A percentile compares a stretch with the other conserved stretches of the same genome.
Conservation (phyloP, 2,888 invertebrate genomes). For the Drosophila neotestacea region DNA sequence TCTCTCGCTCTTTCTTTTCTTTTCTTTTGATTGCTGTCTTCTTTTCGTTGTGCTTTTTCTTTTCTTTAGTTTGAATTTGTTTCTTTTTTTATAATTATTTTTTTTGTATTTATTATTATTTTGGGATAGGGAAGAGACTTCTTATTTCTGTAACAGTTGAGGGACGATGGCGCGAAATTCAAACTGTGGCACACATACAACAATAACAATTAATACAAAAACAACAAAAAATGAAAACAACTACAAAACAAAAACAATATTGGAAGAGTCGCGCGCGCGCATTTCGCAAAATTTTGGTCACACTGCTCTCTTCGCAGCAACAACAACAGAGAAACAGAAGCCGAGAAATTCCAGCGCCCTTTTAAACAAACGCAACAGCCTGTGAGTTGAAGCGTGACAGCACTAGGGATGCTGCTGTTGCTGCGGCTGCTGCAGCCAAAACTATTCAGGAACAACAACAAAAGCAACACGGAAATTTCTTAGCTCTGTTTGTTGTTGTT, state of each 20-base stretch:
- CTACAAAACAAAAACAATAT: conserved; percentile 30
- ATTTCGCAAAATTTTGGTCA: conserved; percentile 45
- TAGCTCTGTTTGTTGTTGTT: conserved; percentile 22
- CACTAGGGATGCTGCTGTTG: conserved; percentile 50
- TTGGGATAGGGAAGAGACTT: conserved; percentile 13
- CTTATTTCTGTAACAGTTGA: conserved; percentile 23
- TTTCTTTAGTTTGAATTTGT: conserved; percentile 24
- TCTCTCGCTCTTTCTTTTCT: conserved; percentile 17
- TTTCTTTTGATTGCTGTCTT: conserved; percentile 29
- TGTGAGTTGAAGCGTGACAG: too few species aligned
- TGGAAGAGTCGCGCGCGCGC: conserved; percentile 38
- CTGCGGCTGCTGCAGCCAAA: conserved; percentile 51
- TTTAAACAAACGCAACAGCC: conserved; percentile 29
- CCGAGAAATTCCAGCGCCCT: conserved; percentile 65
- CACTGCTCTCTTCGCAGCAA: conserved; percentile 34
- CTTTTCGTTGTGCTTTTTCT: conserved; percentile 30
- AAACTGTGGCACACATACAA: conserved; percentile 51
- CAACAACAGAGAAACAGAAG: conserved; percentile 33
- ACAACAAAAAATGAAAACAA: conserved; percentile 29
- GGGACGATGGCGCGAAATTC: conserved; percentile 47
- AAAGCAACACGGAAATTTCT: conserved; percentile 38
- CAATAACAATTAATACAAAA: conserved; percentile 32
- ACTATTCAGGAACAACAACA: conserved; percentile 36
- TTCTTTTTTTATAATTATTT: conserved; percentile 24
- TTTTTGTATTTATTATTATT: conserved; percentile 18